A percentile compares a stretch with the other conserved stretches of the same genome.
phyloP scores from a whole-genome alignment of 2,113 vertebrate genomes.

The Phylloscopus trochilus region DNA sequence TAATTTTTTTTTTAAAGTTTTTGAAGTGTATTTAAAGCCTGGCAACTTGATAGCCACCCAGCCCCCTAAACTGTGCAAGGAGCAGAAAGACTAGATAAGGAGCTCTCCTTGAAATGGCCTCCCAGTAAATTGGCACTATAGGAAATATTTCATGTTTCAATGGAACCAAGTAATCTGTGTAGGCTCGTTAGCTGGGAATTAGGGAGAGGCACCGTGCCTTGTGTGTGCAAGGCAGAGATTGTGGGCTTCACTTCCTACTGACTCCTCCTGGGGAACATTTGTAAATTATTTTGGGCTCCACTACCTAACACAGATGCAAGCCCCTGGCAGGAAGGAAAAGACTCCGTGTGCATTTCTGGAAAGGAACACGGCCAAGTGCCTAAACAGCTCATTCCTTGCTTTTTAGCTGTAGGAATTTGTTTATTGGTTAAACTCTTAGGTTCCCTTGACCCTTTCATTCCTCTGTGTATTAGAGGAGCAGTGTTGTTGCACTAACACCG shows the following conservation, averaged over 20 bases:
- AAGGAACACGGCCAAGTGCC: background rate
- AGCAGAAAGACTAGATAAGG: background rate
- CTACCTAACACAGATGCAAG: background rate
- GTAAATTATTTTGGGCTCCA: background rate
- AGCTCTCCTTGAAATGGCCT: background rate
- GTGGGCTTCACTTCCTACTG: background rate
- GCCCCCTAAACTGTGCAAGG: background rate
- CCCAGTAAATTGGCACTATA: background rate
- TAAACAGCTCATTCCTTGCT: background rate
- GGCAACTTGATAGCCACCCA: background rate
- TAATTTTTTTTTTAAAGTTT: background rate
- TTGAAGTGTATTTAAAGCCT: background rate
- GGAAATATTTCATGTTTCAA: background rate
- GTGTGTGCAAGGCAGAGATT: background rate
- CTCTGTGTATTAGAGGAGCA: background rate
- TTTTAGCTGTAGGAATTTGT: background rate
- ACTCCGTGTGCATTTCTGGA: background rate
- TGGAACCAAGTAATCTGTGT: background rate
- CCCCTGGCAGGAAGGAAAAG: background rate
- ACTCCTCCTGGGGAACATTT: background rate
- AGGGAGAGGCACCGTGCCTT: accelerated
- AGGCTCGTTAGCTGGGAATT: background rate
- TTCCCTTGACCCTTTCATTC: background rate
- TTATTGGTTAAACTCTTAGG: background rate
- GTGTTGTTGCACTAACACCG: background rate